A percentile compares a stretch with the other conserved stretches of the same genome.
Conservation (phyloP, 2,888 invertebrate species). For the Arenicola marina region DNA sequence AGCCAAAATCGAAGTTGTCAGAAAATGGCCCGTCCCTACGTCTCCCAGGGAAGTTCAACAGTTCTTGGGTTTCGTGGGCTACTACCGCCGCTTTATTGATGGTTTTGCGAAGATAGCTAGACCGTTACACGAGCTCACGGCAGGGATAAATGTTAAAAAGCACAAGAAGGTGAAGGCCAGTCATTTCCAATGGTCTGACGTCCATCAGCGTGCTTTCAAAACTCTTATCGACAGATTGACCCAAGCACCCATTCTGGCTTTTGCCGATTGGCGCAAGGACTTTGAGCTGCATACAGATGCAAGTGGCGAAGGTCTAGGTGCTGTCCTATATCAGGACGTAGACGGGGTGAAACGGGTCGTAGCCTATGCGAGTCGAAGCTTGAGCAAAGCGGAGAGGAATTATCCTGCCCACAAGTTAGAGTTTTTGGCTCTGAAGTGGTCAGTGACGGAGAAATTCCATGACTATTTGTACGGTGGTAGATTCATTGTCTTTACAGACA, state of each 20-base stretch:
- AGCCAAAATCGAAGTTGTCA: too few species aligned
- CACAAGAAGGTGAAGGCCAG: too few species aligned
- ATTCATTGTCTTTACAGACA: neutral
- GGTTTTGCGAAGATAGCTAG: neutral
- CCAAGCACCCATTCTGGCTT: neutral
- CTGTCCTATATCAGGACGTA: neutral
- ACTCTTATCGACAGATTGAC: neutral
- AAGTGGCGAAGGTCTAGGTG: neutral
- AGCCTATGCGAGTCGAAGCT: neutral
- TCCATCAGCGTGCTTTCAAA: neutral
- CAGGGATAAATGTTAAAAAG: neutral
- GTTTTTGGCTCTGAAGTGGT: neutral
- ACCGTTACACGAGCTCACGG: neutral
- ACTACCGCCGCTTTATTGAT: neutral
- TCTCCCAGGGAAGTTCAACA: neutral
- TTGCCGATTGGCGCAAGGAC: neutral
- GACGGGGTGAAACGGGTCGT: neutral
- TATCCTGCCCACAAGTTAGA: neutral
- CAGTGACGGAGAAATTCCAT: neutral
- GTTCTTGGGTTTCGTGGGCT: neutral
- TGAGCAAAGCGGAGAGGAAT: neutral
- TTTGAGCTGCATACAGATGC: constrained; percentile 1
- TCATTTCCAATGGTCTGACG: neutral
- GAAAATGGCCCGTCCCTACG: neutral
- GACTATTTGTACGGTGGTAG: neutral